These are phyloP conservation scores for Misgurnus anguillicaudatus DNA, from an alignment of 2,113 vertebrate genomes.

Conservation along the genomic window DNA sequence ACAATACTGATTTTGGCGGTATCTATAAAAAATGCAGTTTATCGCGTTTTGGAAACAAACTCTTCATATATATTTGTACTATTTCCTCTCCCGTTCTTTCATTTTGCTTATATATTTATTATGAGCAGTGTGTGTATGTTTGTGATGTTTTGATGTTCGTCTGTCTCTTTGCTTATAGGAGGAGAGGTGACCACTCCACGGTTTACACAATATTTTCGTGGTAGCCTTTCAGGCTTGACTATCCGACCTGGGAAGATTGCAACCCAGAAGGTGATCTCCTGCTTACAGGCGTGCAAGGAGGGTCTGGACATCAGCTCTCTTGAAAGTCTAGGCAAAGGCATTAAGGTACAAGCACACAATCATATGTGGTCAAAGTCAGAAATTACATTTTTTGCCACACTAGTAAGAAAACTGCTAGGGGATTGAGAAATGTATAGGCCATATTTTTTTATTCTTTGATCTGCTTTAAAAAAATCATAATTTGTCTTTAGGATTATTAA, in stretches of 20 bases:
- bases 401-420: no score
- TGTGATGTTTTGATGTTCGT: background rate
- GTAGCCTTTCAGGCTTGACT: conserved; percentile 84
- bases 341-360: conserved; percentile 74
- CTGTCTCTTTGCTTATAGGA: conserved; percentile 64
- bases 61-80: background rate
- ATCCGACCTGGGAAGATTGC: conserved; percentile 87
- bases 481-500: no score
- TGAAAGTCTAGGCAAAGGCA: conserved; percentile 83
- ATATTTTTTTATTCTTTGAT: no score
- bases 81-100: background rate
- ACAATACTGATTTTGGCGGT: no score
- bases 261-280: conserved; percentile 87
- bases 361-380: background rate
- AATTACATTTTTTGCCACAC: no score
- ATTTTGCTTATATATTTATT: no score
- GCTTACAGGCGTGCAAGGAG: conserved; percentile 88
- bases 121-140: background rate
- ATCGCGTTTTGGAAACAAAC: no score
- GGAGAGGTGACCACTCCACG: conserved; percentile 83
- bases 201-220: conserved; percentile 86
- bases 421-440: no score
- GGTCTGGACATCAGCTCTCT: conserved; percentile 88
- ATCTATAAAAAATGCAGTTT: no score
- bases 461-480: no score